Conservation (phyloP, 2,113 vertebrate species). For the Sardina pilchardus region DNA sequence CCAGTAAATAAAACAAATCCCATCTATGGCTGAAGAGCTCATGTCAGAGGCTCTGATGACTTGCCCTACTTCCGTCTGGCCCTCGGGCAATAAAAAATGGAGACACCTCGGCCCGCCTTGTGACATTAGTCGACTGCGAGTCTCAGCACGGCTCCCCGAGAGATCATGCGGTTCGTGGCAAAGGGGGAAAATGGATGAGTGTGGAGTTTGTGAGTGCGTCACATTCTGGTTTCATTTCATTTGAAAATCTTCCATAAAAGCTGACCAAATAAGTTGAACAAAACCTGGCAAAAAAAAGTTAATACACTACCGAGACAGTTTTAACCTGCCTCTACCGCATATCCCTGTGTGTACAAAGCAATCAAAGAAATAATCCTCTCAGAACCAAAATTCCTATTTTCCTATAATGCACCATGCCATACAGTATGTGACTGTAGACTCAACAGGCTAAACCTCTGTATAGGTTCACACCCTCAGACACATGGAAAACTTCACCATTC, state of each 20-base stretch:
- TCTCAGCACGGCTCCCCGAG: background rate
- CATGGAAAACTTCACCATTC: background rate
- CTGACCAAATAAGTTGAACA: background rate
- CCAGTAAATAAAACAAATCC: background rate
- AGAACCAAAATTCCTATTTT: no score
- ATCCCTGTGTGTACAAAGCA: background rate
- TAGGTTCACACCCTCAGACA: background rate
- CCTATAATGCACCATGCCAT: background rate
- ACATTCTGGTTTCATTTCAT: background rate
- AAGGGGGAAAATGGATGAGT: background rate
- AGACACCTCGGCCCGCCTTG: constrained; percentile 44
- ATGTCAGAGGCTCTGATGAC: constrained; percentile 32
- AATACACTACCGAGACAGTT: background rate
- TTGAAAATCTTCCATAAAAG: background rate
- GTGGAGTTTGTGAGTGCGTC: background rate
- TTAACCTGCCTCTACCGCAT: background rate
- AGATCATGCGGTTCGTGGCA: background rate
- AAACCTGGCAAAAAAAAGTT: background rate
- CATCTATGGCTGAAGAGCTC: background rate
- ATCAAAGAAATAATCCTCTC: background rate
- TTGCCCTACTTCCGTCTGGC: constrained; percentile 52
- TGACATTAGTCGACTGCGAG: background rate
- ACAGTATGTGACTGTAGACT: background rate
- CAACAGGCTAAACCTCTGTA: no score
- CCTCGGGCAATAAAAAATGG: constrained; percentile 28